Evolutionary conservation across 1,140 invertebrate species (phyloP).

Genomic region (Solenopsis invicta): DNA sequence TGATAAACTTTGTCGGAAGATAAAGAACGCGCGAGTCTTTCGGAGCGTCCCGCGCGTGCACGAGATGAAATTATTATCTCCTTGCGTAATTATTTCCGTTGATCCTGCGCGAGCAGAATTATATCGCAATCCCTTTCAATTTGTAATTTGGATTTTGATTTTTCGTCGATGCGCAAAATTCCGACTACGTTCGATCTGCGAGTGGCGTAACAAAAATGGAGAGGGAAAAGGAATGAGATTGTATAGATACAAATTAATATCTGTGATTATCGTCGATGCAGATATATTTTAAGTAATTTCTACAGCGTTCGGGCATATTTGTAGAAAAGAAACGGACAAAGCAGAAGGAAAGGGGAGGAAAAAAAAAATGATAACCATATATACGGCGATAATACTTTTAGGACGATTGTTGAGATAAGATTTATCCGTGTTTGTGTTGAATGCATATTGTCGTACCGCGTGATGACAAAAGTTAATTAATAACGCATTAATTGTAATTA

Average conservation of each 20-base stretch:
- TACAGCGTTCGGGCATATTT: constrained; percentile 60
- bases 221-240: constrained; percentile 29
- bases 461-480: constrained; percentile 51
- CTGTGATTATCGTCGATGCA: constrained; percentile 72
- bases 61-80: constrained; percentile 55
- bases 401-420: constrained; percentile 67
- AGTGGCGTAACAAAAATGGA: constrained; percentile 38
- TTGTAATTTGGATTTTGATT: constrained; percentile 54
- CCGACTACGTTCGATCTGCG: constrained; percentile 31
- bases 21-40: not conserved
- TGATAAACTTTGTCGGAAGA: not conserved
- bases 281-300: constrained; percentile 69
- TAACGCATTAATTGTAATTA: constrained; percentile 52
- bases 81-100: constrained; percentile 56
- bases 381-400: constrained; percentile 70
- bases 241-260: constrained; percentile 65
- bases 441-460: constrained; percentile 58
- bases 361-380: constrained; percentile 37
- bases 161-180: constrained; percentile 11
- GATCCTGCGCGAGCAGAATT: constrained; percentile 62
- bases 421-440: constrained; percentile 64
- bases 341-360: not conserved
- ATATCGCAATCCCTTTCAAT: constrained; percentile 61
- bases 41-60: constrained; percentile 4
- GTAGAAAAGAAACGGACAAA: constrained; percentile 34